Conservation (phyloP, 2,888 invertebrate genomes). For the Argyresthia goedartella region DNA sequence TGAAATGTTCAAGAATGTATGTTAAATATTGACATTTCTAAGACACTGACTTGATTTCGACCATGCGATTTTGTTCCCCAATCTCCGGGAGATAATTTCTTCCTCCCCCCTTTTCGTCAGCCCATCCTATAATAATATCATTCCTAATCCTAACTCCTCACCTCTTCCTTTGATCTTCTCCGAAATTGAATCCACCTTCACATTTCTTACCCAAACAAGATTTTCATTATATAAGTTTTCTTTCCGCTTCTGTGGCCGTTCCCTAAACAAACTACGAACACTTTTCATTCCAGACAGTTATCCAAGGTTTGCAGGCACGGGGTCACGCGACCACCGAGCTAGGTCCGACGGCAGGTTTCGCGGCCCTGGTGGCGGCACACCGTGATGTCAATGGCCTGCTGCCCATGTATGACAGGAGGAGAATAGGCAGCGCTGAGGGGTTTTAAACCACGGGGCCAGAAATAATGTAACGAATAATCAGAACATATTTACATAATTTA, state of each 20-base stretch:
- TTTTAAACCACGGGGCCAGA: neutral
- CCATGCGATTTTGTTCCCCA: too few species aligned
- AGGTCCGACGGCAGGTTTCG: constrained; percentile 71
- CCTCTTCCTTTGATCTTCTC: too few species aligned
- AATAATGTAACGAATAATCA: neutral
- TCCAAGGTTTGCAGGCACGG: constrained; percentile 49
- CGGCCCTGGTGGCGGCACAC: constrained; percentile 70
- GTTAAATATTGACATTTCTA: too few species aligned
- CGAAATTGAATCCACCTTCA: too few species aligned
- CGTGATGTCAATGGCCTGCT: constrained; percentile 48
- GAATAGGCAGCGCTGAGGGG: constrained; percentile 62
- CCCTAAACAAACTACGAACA: neutral
- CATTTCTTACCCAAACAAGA: too few species aligned
- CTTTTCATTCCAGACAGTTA: constrained; percentile 35
- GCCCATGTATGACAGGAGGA: constrained; percentile 53
- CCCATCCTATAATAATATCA: too few species aligned
- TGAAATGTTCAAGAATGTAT: too few species aligned
- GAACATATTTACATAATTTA: neutral
- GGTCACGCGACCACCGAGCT: constrained; percentile 63
- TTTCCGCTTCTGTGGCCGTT: too few species aligned
- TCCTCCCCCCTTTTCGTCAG: too few species aligned
- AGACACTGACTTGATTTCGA: too few species aligned
- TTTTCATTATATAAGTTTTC: neutral
- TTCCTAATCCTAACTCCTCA: too few species aligned
- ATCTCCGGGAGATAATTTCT: too few species aligned